Evolutionary conservation across 2,888 invertebrate species (phyloP), one percentile per base, ranked within the genome.

Genomic region (Eudasyphora cyanicolor): DNA sequence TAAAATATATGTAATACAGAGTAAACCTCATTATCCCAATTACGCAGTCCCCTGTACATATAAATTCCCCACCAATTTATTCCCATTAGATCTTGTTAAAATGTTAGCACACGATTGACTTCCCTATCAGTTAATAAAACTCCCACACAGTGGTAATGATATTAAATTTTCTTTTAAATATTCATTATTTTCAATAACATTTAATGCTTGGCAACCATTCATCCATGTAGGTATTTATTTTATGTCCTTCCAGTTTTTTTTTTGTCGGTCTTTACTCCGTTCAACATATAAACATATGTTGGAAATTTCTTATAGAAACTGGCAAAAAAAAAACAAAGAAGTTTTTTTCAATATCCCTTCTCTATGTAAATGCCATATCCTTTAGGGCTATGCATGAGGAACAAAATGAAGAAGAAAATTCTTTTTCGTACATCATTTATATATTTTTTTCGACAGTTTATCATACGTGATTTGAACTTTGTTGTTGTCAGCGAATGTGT

Each of bases 391-490:
- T 3, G n/a, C n/a, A n/a, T n/a, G n/a, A n/a, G n/a, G 19, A 64
- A n/a, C 14, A 0, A 60, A n/a, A 60, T 5, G 14, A 14, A 67
- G 35, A 8, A 12, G 38, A 76, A 73, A 54, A 74, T 76, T 70
- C 62, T 71, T 75, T 29, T 71, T 77, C 70, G 70, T 74, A 81
- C 81, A 84, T 84, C 84, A 78, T 84, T 84, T 83, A 80, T 79
- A 79, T 49, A 70, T 57, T 76, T 35, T 69, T 82, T 38, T 81
- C 57, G 81, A 75, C 69, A 81, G 81, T 84, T 81, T 79, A 49
- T 79, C 76, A 81, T 81, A 84, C 84, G 81, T 84, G 81, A 81
- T 81, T 84, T 76, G 42, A 78, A 69, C 32, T 70, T 80, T 75
- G 75, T 78, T 77, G 42, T 69, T 45, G 27, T 29, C n/a, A 45